Percentiles rank a stretch among this genome's conserved stretches.
These are phyloP conservation scores for Phataginus tetradactyla DNA, from an alignment of 2,797 vertebrate genomes.

Conservation along the genomic window DNA sequence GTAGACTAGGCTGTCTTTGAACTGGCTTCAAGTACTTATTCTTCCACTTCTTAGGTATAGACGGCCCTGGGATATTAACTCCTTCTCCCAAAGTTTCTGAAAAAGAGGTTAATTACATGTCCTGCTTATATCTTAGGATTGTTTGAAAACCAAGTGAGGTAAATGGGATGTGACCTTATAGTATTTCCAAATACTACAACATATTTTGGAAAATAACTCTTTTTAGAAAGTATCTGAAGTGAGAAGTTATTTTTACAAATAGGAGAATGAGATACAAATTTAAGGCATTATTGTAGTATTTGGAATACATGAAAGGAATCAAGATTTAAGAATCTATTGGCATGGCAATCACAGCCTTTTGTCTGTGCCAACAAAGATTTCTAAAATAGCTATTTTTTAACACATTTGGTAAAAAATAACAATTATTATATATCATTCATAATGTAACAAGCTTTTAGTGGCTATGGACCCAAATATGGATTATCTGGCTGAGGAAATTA, in stretches of 20 bases:
- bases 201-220: slow-evolving; percentile 15
- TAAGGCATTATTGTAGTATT: background rate
- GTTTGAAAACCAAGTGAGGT: background rate
- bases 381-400: slow-evolving; percentile 28
- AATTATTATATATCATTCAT: background rate
- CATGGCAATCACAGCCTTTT: background rate
- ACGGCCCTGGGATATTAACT: background rate
- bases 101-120: background rate
- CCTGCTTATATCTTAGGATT: background rate
- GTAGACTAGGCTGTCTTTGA: background rate
- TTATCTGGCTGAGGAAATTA: background rate
- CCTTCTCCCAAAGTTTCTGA: background rate
- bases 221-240: background rate
- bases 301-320: slow-evolving; percentile 23
- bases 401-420: background rate
- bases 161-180: background rate
- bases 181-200: background rate
- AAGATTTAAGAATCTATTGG: slow-evolving; percentile 20
- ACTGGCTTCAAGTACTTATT: background rate
- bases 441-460: background rate
- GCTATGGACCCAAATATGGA: background rate
- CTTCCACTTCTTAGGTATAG: background rate
- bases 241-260: background rate
- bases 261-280: background rate
- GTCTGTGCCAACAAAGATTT: background rate